Percentiles rank a stretch among this genome's conserved stretches.
These are phyloP conservation scores for Antigone vipio DNA, from an alignment of 2,113 vertebrate species.

Conservation along the genomic window DNA sequence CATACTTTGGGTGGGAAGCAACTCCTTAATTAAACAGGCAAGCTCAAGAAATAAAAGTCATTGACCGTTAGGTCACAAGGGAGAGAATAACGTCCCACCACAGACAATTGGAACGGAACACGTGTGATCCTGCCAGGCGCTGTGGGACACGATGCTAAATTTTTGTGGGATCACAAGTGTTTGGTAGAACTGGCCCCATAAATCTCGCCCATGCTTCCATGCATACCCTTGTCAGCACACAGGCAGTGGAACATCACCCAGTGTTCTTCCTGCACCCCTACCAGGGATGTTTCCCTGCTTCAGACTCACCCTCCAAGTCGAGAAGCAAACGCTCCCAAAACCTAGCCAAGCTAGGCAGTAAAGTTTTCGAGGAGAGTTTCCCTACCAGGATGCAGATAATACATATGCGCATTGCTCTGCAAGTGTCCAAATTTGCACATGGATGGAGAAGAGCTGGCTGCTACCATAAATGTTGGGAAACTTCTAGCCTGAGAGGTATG, in stretches of 20 bases:
- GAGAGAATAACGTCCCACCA: conserved; percentile 28
- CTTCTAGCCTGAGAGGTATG: background rate
- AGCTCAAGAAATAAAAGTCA: conserved; percentile 51
- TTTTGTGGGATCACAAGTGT: conserved; percentile 55
- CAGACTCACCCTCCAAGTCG: background rate
- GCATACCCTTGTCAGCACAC: background rate
- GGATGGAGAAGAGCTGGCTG: background rate
- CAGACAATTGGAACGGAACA: conserved; percentile 29
- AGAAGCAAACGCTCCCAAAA: background rate
- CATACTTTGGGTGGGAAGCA: conserved; percentile 28
- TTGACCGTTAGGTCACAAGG: conserved; percentile 45
- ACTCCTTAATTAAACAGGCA: conserved; percentile 27
- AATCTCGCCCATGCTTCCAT: conserved; percentile 21
- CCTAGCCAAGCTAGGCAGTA: background rate
- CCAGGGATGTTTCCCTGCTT: background rate
- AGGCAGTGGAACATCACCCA: conserved; percentile 14
- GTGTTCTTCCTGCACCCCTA: background rate
- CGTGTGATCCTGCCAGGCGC: conserved; percentile 23
- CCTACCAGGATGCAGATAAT: background rate
- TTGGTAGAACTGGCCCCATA: conserved; percentile 5
- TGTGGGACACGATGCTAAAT: background rate
- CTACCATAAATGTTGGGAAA: background rate
- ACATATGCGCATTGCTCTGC: background rate
- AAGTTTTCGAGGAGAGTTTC: background rate
- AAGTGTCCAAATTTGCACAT: background rate